phyloP scores from a whole-genome alignment of 2,113 vertebrate genomes.

The Arizona elegans region DNA sequence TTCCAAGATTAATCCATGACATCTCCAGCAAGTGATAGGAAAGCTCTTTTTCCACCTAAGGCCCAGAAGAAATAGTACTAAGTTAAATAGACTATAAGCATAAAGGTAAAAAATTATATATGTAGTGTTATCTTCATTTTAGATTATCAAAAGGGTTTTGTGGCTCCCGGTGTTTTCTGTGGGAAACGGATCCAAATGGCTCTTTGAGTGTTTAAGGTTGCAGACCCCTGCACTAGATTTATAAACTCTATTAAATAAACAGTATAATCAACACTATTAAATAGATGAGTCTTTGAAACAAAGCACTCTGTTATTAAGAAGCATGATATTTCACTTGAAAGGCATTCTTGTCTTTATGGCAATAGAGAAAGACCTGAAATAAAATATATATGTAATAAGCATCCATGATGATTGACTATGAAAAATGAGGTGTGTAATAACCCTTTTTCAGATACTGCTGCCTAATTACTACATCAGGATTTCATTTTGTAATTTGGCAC shows the following conservation, averaged over 20 bases:
- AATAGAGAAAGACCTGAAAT: slow-evolving; percentile 46
- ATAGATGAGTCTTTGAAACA: slow-evolving; percentile 29
- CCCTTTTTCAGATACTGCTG: slow-evolving; percentile 23
- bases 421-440: slow-evolving; percentile 34
- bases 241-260: no score
- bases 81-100: no score
- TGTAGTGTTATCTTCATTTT: no score
- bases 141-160: no score
- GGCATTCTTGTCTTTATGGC: slow-evolving; percentile 47
- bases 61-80: background rate
- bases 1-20: background rate
- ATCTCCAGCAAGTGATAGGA: no score
- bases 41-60: background rate
- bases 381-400: slow-evolving; percentile 37
- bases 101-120: no score
- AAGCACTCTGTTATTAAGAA: slow-evolving; percentile 22
- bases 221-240: no score
- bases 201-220: no score
- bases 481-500: slow-evolving; percentile 5
- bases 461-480: slow-evolving; percentile 31
- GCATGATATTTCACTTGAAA: slow-evolving; percentile 33
- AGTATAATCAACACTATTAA: background rate
- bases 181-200: no score
- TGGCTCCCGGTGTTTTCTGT: no score
- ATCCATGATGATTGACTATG: slow-evolving; percentile 8